phyloP scores from a whole-genome alignment of 1,140 invertebrate species.

The Diprion similis region DNA sequence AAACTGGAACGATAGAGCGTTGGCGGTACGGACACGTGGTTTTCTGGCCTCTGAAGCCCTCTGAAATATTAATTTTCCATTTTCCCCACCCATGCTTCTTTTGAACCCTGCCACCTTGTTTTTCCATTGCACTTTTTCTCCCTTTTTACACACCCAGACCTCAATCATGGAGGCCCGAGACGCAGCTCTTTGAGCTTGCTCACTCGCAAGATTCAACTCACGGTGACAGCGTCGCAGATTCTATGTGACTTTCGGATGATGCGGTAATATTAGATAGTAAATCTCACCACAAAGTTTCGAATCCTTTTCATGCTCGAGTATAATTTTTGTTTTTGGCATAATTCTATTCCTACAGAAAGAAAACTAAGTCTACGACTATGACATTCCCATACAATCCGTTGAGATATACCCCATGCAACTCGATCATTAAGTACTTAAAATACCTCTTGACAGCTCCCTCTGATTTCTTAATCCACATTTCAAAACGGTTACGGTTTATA shows the following conservation, averaged over 20 bases:
- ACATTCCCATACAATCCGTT: too few relatives aligned
- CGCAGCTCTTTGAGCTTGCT: constrained; percentile 24
- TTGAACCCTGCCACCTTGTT: constrained; percentile 22
- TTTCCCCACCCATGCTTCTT: constrained; percentile 21
- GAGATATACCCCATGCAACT: too few relatives aligned
- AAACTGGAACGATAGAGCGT: neutral
- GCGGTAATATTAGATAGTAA: constrained; percentile 10
- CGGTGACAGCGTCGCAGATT: constrained; percentile 13
- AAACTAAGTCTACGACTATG: too few relatives aligned
- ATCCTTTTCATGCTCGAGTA: too few relatives aligned
- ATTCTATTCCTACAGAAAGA: too few relatives aligned
- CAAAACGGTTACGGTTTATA: too few relatives aligned
- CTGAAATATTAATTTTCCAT: constrained; percentile 30
- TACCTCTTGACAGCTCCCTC: too few relatives aligned
- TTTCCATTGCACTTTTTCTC: constrained; percentile 27
- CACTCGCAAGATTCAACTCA: constrained; percentile 25
- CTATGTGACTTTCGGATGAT: constrained; percentile 22
- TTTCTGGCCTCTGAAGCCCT: neutral
- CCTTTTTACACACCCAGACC: constrained; percentile 6
- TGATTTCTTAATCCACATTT: too few relatives aligned
- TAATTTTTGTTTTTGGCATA: too few relatives aligned
- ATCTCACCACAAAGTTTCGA: neutral
- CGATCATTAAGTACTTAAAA: too few relatives aligned
- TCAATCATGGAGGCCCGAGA: constrained; percentile 21
- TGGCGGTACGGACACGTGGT: neutral